These are phyloP conservation scores for Bujurquina vittata DNA, from an alignment of 2,113 vertebrate species.

Conservation along the genomic window DNA sequence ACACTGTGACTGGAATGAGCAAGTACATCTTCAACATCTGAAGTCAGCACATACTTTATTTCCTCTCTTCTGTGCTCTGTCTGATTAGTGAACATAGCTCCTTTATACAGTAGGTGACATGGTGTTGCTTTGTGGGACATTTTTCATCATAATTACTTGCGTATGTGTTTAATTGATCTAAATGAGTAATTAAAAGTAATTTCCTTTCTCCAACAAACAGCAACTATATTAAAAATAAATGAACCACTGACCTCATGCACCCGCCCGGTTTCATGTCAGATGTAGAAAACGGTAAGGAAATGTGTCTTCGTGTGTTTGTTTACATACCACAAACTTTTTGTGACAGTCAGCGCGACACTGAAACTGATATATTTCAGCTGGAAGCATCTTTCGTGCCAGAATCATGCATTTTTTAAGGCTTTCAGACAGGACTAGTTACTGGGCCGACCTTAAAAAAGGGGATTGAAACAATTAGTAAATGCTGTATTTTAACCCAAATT, in stretches of 20 bases:
- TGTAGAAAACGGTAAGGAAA: not conserved
- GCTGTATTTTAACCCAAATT: not conserved
- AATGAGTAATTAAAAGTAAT: not conserved
- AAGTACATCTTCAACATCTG: not conserved
- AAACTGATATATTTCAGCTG: not conserved
- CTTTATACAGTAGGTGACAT: too few species aligned
- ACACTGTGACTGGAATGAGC: slow-evolving; percentile 23
- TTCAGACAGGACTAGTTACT: not conserved
- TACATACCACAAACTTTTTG: not conserved
- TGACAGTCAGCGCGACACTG: not conserved
- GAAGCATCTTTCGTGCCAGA: not conserved
- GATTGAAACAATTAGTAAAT: not conserved
- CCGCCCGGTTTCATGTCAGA: not conserved
- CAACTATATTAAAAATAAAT: not conserved
- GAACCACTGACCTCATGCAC: not conserved
- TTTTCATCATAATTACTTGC: too few species aligned
- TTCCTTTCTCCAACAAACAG: not conserved
- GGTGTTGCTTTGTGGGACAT: too few species aligned
- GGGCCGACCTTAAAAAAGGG: too few species aligned
- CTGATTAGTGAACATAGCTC: too few species aligned
- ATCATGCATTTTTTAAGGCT: not conserved
- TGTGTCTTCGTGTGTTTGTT: not conserved
- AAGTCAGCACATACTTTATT: not conserved
- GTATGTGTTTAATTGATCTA: too few species aligned
- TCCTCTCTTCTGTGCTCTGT: not conserved